Evolutionary conservation across 2,797 vertebrate genomes (phyloP).

Genomic region (Apodemus agrarius): DNA sequence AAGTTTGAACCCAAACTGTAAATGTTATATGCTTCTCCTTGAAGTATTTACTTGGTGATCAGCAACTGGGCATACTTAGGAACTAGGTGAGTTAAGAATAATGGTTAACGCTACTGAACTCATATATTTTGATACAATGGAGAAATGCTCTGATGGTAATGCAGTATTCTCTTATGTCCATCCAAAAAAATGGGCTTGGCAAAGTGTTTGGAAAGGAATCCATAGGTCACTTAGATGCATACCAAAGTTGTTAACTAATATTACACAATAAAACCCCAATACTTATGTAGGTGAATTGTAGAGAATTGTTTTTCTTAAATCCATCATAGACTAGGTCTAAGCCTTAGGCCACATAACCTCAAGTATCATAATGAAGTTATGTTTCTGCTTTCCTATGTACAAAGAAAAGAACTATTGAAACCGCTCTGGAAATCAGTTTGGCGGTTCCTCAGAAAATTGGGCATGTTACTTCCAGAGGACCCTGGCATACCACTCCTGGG

Average conservation of each 20-base stretch:
- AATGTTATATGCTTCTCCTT: background rate
- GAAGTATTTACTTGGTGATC: background rate
- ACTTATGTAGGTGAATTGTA: background rate
- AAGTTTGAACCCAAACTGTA: conserved; percentile 21
- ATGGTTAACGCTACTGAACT: conserved; percentile 42
- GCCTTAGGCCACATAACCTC: background rate
- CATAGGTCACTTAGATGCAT: background rate
- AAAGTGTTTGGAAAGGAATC: conserved; percentile 29
- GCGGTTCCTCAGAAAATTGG: too few relatives aligned
- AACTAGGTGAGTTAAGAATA: conserved; percentile 42
- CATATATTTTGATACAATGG: conserved; percentile 48
- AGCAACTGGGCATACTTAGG: background rate
- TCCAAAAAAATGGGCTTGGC: background rate
- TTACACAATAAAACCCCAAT: conserved; percentile 16
- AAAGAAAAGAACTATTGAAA: background rate
- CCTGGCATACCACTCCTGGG: too few relatives aligned
- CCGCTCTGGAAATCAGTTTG: too few relatives aligned
- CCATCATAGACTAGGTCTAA: background rate
- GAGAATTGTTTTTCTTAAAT: background rate
- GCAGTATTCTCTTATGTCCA: conserved; percentile 6
- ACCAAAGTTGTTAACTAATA: background rate
- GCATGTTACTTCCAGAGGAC: too few relatives aligned
- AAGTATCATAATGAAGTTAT: background rate
- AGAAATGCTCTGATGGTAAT: conserved; percentile 53
- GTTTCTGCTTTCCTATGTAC: background rate